Evolutionary conservation across 2,113 vertebrate species (phyloP).

Genomic region (Litocranius walleri): DNA sequence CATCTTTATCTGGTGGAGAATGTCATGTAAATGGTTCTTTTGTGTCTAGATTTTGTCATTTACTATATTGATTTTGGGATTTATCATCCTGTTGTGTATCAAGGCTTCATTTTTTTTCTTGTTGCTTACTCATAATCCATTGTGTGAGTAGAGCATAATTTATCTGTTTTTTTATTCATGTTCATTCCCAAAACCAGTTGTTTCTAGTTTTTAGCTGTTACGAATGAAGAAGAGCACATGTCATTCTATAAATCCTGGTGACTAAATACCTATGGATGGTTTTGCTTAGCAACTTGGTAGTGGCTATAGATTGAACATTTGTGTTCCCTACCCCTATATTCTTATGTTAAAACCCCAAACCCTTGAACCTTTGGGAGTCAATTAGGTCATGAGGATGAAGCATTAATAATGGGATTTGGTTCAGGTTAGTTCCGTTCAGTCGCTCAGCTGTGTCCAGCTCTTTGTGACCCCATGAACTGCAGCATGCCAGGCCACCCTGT

Average conservation of each 20-base stretch:
- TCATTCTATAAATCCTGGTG: neutral
- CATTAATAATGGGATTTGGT: neutral
- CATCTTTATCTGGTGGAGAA: neutral
- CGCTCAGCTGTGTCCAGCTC: neutral
- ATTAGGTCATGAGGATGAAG: neutral
- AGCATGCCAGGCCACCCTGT: neutral
- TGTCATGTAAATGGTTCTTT: neutral
- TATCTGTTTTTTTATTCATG: neutral
- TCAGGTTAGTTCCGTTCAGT: neutral
- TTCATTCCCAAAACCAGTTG: neutral
- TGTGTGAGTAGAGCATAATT: neutral
- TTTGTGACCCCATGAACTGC: neutral
- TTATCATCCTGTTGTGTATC: neutral
- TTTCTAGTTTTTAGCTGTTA: neutral
- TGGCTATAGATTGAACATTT: fast-evolving
- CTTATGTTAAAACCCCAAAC: neutral
- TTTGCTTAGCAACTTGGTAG: neutral
- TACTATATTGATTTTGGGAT: neutral
- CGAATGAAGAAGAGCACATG: neutral
- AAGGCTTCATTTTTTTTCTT: neutral
- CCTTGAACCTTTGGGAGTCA: neutral
- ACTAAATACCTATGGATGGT: neutral
- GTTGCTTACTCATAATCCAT: neutral
- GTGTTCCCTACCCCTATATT: neutral
- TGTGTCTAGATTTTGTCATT: neutral